These are phyloP conservation scores for Suncus etruscus DNA, from an alignment of 2,113 vertebrate species.

Conservation along the genomic window DNA sequence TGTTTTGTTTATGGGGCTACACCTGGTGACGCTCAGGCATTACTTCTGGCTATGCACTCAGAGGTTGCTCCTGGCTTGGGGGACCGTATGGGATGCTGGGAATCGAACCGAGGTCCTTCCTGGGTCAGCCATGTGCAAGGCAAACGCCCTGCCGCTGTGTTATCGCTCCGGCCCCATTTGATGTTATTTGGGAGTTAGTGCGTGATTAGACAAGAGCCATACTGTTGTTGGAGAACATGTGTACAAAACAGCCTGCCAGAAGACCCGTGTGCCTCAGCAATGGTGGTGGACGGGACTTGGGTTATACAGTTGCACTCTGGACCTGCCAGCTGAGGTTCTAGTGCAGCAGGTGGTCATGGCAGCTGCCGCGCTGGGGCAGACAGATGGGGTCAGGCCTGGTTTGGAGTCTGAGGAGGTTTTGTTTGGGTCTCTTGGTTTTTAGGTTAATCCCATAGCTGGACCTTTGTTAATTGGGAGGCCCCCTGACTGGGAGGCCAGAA, in stretches of 20 bases:
- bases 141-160: too few relatives aligned
- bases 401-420: slow-evolving; percentile 26
- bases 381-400: slow-evolving; percentile 52
- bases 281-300: neutral
- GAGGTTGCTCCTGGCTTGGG: too few relatives aligned
- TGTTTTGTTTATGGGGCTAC: too few relatives aligned
- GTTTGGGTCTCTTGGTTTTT: slow-evolving; percentile 67
- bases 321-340: neutral
- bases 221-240: neutral
- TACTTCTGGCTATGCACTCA: too few relatives aligned
- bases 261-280: fast-evolving
- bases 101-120: too few relatives aligned
- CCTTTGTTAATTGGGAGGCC: slow-evolving; percentile 72
- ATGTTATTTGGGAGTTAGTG: neutral
- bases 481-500: slow-evolving; percentile 1
- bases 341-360: neutral
- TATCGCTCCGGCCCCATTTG: too few relatives aligned
- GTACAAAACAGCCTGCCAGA: neutral
- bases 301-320: too few relatives aligned
- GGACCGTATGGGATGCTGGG: too few relatives aligned
- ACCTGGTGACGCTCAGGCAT: too few relatives aligned
- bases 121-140: too few relatives aligned
- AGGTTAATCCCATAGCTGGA: slow-evolving; percentile 63
- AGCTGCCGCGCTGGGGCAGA: neutral
- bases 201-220: neutral